Percentiles rank a stretch among this genome's conserved stretches.
Conservation (phyloP, 2,888 invertebrate species). For the Rhorus exstirpatorius region DNA sequence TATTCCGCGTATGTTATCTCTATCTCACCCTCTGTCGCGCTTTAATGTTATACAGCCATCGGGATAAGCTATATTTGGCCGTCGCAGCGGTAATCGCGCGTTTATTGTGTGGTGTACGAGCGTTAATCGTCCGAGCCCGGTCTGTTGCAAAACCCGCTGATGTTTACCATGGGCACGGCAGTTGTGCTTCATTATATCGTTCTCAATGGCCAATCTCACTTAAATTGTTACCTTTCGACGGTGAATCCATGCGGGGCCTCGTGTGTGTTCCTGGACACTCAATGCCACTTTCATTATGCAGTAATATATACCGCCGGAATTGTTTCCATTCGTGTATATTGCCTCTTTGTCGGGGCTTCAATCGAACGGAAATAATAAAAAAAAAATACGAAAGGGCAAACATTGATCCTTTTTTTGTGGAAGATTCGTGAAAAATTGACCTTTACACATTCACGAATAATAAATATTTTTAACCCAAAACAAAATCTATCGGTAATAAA, state of each 20-base stretch:
- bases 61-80: conserved; percentile 68
- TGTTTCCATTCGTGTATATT: neutral
- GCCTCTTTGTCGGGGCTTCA: conserved; percentile 25
- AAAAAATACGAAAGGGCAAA: conserved; percentile 8
- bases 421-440: neutral
- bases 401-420: neutral
- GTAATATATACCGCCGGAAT: neutral
- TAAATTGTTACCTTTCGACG: conserved; percentile 60
- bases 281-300: conserved; percentile 56
- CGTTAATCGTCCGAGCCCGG: conserved; percentile 63
- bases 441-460: too few relatives aligned
- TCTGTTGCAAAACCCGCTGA: conserved; percentile 48
- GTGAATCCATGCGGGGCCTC: neutral
- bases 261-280: conserved; percentile 21
- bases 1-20: conserved; percentile 65
- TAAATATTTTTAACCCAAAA: too few relatives aligned
- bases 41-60: conserved; percentile 41
- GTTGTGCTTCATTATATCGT: conserved; percentile 66
- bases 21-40: conserved; percentile 19
- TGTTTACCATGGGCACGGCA: conserved; percentile 62
- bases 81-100: conserved; percentile 64
- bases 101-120: conserved; percentile 65
- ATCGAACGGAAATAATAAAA: conserved; percentile 40
- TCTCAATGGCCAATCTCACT: conserved; percentile 67
- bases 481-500: too few relatives aligned